Evolutionary conservation across 1,140 invertebrate species (phyloP).

Genomic region (Condylostylus longicornis): DNA sequence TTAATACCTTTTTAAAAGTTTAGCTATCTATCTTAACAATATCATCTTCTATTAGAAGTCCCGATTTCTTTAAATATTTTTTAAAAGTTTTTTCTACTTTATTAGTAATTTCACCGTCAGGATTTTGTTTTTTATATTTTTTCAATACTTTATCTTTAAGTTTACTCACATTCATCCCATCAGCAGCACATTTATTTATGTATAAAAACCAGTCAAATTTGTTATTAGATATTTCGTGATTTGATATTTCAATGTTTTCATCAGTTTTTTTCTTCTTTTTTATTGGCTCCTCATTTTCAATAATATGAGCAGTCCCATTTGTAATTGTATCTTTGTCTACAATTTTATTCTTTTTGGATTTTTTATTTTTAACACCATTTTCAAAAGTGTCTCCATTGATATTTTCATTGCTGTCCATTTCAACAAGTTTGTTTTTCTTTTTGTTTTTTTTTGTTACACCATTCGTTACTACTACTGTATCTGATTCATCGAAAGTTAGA

Average conservation of each 20-base stretch:
- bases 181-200: conserved; percentile 6
- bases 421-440: conserved; percentile 11
- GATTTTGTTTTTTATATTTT: conserved; percentile 35
- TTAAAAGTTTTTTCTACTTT: conserved; percentile 23
- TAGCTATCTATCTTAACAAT: too few species aligned
- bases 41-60: too few species aligned
- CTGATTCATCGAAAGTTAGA: conserved; percentile 3
- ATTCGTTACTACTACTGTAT: conserved; percentile 6
- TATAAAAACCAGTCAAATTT: conserved; percentile 16
- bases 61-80: conserved; percentile 22
- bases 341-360: conserved; percentile 2
- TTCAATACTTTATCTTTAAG: conserved; percentile 38
- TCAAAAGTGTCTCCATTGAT: conserved; percentile 11
- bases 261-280: conserved; percentile 2
- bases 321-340: conserved; percentile 1
- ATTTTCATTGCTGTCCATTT: conserved; percentile 12
- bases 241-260: conserved; percentile 3
- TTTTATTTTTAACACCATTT: conserved; percentile 13
- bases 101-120: conserved; percentile 22
- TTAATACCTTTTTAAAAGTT: too few species aligned
- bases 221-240: conserved; percentile 10
- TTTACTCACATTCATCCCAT: conserved; percentile 30
- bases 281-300: background rate
- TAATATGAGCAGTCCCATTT: too few species aligned
- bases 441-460: conserved; percentile 8